Base-by-base conservation (phyloP, 2,797 vertebrate species). In the Oceanodroma leucorhoa region DNA sequence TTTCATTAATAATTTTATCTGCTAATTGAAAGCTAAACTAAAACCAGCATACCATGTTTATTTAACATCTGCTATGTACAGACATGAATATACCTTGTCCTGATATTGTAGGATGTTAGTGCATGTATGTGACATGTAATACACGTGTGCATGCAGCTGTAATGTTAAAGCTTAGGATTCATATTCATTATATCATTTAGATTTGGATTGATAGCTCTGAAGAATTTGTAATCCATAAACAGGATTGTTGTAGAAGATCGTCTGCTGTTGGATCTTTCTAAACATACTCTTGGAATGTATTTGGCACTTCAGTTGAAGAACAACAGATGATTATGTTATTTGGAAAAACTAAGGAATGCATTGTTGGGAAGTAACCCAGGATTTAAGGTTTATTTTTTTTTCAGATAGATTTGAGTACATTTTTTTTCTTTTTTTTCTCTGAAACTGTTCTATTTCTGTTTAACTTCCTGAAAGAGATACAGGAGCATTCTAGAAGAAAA, bases 1-100 rank as follows among this genome's bases (percentile, higher is more conserved):
- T 93, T 97, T 97, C 53, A 93, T 95, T 97, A 95, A 72, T 91
- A n/a, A 58, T 95, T 93, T 84, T 93, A 72, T 83, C 73, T 95
- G 71, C 51, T 85, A 84, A 71, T 60, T 86, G 55, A 81, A 89
- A 70, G 48, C 75, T 95, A 93, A 93, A 62, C 40, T 89, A 51
- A 93, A 83, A 72, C 3, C 23, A 79, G 54, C 60, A 66, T 88
- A 67, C 10, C 9, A 30, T 93, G 23, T 91, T 87, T 94, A 14
- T 94, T 93, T 83, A 83, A 11, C 20, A 18, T 89, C 6, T 91
- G 5, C 71, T 90, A 1, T 78, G 21, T 95, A 43, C 62, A 70
- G 84, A 32, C 48, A 50, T 40, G 19, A 71, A 67, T 85, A n/a
- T 81, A 16, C 27, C n/a, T 71, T 77, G 65, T 65, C 27, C 50